phyloP scores from a whole-genome alignment of 2,113 vertebrate genomes.

The Gavialis gangeticus region DNA sequence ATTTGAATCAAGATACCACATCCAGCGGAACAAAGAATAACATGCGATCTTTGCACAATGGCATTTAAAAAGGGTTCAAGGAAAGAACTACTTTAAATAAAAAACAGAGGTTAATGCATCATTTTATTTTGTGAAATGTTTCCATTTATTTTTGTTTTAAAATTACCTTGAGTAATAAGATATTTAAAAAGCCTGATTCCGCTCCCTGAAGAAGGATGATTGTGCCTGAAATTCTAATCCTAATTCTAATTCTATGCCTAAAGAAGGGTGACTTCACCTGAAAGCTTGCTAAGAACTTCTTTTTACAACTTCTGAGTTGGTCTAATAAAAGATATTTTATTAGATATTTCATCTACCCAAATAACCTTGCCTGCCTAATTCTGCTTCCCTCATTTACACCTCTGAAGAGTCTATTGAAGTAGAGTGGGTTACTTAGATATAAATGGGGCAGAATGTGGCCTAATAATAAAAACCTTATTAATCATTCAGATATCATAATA shows the following conservation, averaged over 20 bases:
- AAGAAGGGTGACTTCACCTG: no score
- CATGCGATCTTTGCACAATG: neutral
- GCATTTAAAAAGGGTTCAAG: neutral
- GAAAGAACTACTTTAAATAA: neutral
- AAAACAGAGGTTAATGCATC: neutral
- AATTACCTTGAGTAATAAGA: constrained; percentile 1
- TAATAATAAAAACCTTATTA: neutral
- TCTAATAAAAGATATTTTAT: no score
- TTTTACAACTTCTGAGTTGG: no score
- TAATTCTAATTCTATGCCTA: no score
- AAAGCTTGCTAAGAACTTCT: no score
- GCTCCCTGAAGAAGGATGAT: no score
- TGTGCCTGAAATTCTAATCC: no score
- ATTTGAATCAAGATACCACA: neutral
- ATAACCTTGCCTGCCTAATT: neutral
- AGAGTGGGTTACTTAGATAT: neutral
- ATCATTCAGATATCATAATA: neutral
- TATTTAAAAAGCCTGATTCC: no score
- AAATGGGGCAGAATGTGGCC: neutral
- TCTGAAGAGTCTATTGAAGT: neutral
- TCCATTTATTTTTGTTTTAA: neutral
- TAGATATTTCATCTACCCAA: no score
- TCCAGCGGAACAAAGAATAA: neutral
- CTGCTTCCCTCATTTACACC: neutral
- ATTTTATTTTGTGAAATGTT: neutral